A percentile compares a stretch with the other conserved stretches of the same genome.
Conservation (phyloP, 92 coral and sea anemone genomes). For the Zoanthus sociatus region DNA sequence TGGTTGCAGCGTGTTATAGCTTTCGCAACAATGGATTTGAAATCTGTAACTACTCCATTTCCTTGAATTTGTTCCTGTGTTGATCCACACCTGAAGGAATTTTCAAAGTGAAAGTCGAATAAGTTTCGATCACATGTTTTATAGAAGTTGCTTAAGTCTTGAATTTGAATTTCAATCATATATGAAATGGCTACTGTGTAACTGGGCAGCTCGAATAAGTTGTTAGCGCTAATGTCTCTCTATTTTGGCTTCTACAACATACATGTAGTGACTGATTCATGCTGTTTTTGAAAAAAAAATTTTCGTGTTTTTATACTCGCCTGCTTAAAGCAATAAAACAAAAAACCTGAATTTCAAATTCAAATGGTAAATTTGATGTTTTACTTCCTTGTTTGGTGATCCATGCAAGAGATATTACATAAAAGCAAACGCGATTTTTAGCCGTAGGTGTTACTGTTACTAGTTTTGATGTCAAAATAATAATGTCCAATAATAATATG, state of each 20-base stretch:
- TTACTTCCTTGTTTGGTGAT: slow-evolving; percentile 47
- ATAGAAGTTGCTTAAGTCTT: not conserved
- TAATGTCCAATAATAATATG: not conserved
- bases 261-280: not conserved
- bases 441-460: not conserved
- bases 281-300: too few species aligned
- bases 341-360: slow-evolving; percentile 34
- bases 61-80: slow-evolving; percentile 10
- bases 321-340: not conserved
- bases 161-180: not conserved
- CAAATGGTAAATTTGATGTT: not conserved
- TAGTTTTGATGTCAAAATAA: not conserved
- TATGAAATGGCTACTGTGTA: not conserved
- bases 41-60: not conserved
- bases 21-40: not conserved
- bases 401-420: not conserved
- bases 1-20: slow-evolving; percentile 3
- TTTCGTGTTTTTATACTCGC: slow-evolving; percentile 22
- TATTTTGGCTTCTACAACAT: not conserved
- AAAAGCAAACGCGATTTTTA: not conserved
- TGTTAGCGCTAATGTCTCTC: not conserved
- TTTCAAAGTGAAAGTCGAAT: slow-evolving; percentile 41
- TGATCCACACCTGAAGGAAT: slow-evolving; percentile 22
- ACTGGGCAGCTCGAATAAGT: not conserved
- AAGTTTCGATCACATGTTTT: slow-evolving; percentile 35